Percentiles rank a stretch among this genome's conserved stretches.
Conservation (phyloP, 1,140 invertebrate genomes). For the Listronotus oregonensis region DNA sequence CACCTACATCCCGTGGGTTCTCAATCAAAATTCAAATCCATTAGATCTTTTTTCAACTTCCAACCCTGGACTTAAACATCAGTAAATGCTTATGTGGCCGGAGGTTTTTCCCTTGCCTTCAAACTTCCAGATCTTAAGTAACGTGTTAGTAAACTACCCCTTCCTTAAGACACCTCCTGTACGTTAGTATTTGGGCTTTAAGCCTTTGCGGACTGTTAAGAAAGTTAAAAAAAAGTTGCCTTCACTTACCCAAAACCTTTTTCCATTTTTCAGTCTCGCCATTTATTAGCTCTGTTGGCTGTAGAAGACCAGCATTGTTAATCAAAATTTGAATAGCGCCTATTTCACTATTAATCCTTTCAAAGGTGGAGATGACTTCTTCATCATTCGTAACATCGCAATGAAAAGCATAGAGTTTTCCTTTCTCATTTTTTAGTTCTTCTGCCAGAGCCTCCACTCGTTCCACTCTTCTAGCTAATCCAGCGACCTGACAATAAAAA, state of each 20-base stretch:
- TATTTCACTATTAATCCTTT: constrained; percentile 62
- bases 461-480: constrained; percentile 67
- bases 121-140: too few relatives aligned
- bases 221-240: constrained; percentile 1
- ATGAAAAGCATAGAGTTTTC: constrained; percentile 63
- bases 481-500: constrained; percentile 61
- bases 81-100: too few relatives aligned
- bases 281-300: constrained; percentile 40
- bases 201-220: too few relatives aligned
- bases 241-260: constrained; percentile 17
- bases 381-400: constrained; percentile 68
- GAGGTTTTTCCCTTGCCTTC: too few relatives aligned
- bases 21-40: too few relatives aligned
- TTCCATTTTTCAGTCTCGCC: constrained; percentile 39
- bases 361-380: constrained; percentile 66
- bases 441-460: constrained; percentile 74
- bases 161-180: too few relatives aligned
- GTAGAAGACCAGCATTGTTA: constrained; percentile 67
- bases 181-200: too few relatives aligned
- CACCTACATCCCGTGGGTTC: too few relatives aligned
- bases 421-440: constrained; percentile 64
- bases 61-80: too few relatives aligned
- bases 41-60: too few relatives aligned
- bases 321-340: constrained; percentile 70
- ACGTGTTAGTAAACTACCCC: too few relatives aligned